Conservation (phyloP, 2,797 vertebrate genomes). For the Podarcis siculus region DNA sequence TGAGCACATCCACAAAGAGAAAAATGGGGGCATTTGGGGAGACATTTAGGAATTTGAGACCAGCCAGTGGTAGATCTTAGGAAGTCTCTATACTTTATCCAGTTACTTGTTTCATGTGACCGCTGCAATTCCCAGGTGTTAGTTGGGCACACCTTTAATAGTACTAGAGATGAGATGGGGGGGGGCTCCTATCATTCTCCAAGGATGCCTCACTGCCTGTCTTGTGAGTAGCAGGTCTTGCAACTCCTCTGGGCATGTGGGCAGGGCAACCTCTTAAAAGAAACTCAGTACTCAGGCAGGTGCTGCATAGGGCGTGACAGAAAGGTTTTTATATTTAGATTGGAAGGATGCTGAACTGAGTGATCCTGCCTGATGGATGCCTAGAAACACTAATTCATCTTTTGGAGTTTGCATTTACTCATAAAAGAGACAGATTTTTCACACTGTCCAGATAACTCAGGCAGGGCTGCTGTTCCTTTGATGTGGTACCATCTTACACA, state of each 20-base stretch:
- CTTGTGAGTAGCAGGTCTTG: neutral
- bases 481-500: neutral
- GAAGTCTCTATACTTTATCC: neutral
- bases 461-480: neutral
- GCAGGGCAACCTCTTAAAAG: neutral
- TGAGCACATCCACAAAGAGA: neutral
- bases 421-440: neutral
- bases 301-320: neutral
- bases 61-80: neutral
- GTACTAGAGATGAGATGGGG: neutral
- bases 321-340: neutral
- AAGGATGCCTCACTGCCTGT: neutral
- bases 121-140: no score
- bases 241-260: neutral
- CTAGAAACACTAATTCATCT: neutral
- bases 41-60: neutral
- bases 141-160: neutral
- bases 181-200: neutral
- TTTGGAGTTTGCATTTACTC: neutral
- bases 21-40: neutral
- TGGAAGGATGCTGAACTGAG: neutral
- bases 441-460: conserved; percentile 19
- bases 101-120: neutral
- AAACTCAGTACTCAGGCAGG: neutral
- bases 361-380: rapidly evolving